Percentiles rank a stretch among this genome's conserved stretches.
These are phyloP conservation scores for Adela reaumurella DNA, from an alignment of 2,888 invertebrate species.

Conservation along the genomic window DNA sequence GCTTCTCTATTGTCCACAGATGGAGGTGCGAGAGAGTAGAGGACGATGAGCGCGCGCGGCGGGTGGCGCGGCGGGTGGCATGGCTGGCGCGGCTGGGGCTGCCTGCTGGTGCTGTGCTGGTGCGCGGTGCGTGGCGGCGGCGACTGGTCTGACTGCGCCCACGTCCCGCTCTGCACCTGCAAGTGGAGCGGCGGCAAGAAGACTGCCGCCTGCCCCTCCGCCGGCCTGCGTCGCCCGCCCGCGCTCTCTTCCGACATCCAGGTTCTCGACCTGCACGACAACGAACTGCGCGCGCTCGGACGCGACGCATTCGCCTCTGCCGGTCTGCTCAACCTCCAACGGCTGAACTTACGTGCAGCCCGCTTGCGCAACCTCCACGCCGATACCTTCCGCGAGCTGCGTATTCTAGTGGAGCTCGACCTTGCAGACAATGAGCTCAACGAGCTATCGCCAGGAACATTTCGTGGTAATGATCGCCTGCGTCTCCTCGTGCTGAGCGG, in stretches of 20 bases:
- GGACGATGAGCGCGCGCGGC: conserved; percentile 50
- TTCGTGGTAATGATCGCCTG: conserved; percentile 79
- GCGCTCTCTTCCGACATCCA: conserved; percentile 54
- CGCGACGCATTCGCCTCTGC: conserved; percentile 76
- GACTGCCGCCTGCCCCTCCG: conserved; percentile 80
- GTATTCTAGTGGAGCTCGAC: conserved; percentile 83
- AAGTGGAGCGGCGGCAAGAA: conserved; percentile 92
- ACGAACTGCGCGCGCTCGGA: conserved; percentile 70
- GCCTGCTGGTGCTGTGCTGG: conserved; percentile 49
- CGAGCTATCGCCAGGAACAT: conserved; percentile 72
- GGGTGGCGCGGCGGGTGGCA: conserved; percentile 33
- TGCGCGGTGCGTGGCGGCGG: conserved; percentile 49
- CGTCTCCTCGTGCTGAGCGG: conserved; percentile 75
- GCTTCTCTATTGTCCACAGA: background rate
- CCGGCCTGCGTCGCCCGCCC: conserved; percentile 77
- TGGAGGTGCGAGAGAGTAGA: background rate
- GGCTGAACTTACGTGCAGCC: conserved; percentile 74
- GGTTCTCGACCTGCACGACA: conserved; percentile 78
- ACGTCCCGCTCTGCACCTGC: conserved; percentile 79
- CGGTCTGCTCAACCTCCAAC: conserved; percentile 79
- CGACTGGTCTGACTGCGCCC: conserved; percentile 87
- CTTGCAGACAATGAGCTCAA: conserved; percentile 78
- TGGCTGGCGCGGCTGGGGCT: conserved; percentile 48
- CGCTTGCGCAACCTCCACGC: conserved; percentile 72
- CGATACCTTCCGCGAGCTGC: conserved; percentile 83